Percentiles rank a stretch among this genome's conserved stretches.
phyloP scores from a whole-genome alignment of 2,113 vertebrate species.

The Capricornis sumatraensis region DNA sequence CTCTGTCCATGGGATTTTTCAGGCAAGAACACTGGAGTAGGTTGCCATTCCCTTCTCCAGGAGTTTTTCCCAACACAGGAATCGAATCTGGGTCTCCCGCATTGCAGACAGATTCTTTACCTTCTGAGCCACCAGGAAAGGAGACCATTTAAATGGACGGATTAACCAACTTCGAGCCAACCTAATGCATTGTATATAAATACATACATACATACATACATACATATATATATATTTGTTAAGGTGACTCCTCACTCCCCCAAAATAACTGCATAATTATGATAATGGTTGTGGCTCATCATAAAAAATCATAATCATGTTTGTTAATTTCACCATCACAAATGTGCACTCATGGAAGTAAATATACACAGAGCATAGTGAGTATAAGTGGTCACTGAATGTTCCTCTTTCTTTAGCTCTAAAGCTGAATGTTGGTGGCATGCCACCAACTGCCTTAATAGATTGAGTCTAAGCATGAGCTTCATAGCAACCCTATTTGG shows the following conservation, averaged over 20 bases:
- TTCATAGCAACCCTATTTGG: not conserved
- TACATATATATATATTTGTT: not conserved
- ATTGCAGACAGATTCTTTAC: not conserved
- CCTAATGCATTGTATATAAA: not conserved
- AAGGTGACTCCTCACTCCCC: not conserved
- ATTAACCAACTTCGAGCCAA: not conserved
- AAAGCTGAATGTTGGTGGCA: not conserved
- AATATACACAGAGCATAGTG: not conserved
- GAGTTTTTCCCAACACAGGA: not conserved
- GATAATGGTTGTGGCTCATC: not conserved
- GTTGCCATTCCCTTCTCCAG: not conserved
- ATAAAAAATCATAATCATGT: not conserved
- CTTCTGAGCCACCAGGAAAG: not conserved
- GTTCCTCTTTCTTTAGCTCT: not conserved
- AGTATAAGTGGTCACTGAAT: not conserved
- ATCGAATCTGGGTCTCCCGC: fast-evolving
- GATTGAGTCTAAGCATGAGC: not conserved
- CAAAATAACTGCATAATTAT: not conserved
- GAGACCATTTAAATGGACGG: not conserved
- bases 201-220: not conserved
- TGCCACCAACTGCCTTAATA: not conserved
- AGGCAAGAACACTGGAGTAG: not conserved
- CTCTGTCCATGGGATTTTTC: not conserved
- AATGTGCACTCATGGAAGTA: not conserved
- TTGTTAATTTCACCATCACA: not conserved